Evolutionary conservation across 1,140 invertebrate genomes (phyloP).

Genomic region (Drosophila repleta): DNA sequence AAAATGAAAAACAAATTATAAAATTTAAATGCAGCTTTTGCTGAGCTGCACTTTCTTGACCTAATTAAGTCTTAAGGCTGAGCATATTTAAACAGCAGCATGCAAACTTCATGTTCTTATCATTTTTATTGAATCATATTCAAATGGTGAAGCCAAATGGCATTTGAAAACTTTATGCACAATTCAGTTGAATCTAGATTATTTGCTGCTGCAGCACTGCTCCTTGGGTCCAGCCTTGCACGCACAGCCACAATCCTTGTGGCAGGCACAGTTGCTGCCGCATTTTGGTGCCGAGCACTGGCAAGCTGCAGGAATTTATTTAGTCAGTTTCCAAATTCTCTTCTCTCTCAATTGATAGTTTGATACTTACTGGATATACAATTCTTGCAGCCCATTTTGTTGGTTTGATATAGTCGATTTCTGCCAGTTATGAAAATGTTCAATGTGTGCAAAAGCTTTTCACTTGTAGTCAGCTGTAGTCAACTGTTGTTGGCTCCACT

Average conservation of each 20-base stretch:
- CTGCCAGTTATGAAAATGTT: slow-evolving; percentile 6
- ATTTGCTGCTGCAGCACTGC: slow-evolving; percentile 68
- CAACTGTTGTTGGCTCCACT: slow-evolving; percentile 42
- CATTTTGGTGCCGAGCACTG: slow-evolving; percentile 57
- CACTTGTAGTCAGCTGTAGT: slow-evolving; percentile 42
- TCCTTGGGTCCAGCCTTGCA: slow-evolving; percentile 69
- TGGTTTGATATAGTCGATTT: not conserved
- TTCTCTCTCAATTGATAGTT: slow-evolving; percentile 3
- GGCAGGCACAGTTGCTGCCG: slow-evolving; percentile 62
- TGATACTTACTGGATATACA: slow-evolving; percentile 60
- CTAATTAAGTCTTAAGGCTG: not conserved
- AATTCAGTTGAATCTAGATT: slow-evolving; percentile 2
- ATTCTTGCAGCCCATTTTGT: slow-evolving; percentile 63
- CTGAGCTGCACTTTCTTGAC: too few relatives aligned
- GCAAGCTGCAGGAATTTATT: slow-evolving; percentile 44
- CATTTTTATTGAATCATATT: slow-evolving; percentile 4
- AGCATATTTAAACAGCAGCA: not conserved
- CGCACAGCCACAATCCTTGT: slow-evolving; percentile 60
- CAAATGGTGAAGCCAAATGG: not conserved
- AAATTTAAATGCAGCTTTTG: too few relatives aligned
- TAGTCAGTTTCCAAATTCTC: slow-evolving; percentile 1
- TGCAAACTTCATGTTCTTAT: not conserved
- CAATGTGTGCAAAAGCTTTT: slow-evolving; percentile 27
- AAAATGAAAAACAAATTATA: too few relatives aligned
- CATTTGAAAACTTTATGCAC: slow-evolving; percentile 6